Base-by-base conservation (phyloP, 2,888 invertebrate genomes). In the Eulithis prunata region DNA sequence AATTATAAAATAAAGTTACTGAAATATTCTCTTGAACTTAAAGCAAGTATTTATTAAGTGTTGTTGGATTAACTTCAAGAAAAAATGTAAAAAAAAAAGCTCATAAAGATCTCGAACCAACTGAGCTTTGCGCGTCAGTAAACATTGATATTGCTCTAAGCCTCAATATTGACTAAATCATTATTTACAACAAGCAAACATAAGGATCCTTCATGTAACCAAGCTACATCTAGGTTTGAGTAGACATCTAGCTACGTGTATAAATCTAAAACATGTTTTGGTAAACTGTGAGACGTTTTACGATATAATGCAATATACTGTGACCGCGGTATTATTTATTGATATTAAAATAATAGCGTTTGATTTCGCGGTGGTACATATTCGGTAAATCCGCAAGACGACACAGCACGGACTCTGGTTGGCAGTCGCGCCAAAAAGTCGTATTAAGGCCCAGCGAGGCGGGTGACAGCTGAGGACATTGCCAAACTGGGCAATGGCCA, bases 91-190 rank as follows among this genome's bases (percentile, higher is more conserved):
- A 21, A 21, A 51, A 57, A 57, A 55, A 51, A 21, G 46, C 43
- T 57, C 66, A 57, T 57, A 49, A 54, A 11, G 21, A 41, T 32
- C 56, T 64, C 46, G 64, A 28, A 8, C 36, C 38, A 36, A 57
- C 62, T 28, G 28, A 51, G 57, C 32, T 57, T 54, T 46, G 45
- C 45, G 38, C 45, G 4, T 36, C 49, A 43, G 36, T 38, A 46
- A 66, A 66, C 62, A 66, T 62, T 66, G 51, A 66, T 66, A 55
- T 46, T 55, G 55, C 57, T 32, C 54, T 51, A 49, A 57, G 53
- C 62, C 58, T 58, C 55, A 57, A 65, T 66, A 66, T 59, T 54
- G 51, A 53, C 61, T 2, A 53, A 38, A 45, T 51, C 49, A 6
- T 55, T 21, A 58, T 62, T 58, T 62, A 55, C 36, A 21, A 11